phyloP scores from a whole-genome alignment of 1,140 invertebrate genomes.

The Lordiphosa collinella region DNA sequence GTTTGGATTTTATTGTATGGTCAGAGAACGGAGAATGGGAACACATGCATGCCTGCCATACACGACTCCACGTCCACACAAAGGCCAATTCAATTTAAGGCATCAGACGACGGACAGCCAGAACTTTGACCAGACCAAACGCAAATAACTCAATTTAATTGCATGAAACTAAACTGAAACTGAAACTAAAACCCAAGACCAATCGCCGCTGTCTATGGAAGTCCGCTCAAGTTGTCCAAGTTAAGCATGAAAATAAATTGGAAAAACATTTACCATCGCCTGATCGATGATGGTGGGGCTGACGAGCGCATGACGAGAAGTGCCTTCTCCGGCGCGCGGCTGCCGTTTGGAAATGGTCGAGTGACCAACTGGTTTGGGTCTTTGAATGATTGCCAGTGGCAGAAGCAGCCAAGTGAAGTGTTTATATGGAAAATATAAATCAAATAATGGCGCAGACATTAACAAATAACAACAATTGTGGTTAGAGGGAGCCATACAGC shows the following conservation, averaged over 20 bases:
- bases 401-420: conserved; percentile 31
- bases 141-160: conserved; percentile 74
- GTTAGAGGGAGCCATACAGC: background rate
- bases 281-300: conserved; percentile 31
- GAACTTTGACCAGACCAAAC: conserved; percentile 55
- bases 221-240: conserved; percentile 38
- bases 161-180: conserved; percentile 52
- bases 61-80: conserved; percentile 56
- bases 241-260: conserved; percentile 62
- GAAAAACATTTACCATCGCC: conserved; percentile 53
- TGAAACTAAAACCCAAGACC: conserved; percentile 34
- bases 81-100: conserved; percentile 75
- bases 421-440: conserved; percentile 62
- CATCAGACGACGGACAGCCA: conserved; percentile 22
- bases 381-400: conserved; percentile 42
- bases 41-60: conserved; percentile 40
- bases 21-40: conserved; percentile 30
- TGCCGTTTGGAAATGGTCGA: conserved; percentile 43
- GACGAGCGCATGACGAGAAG: conserved; percentile 36
- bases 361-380: conserved; percentile 51
- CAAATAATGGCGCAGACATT: conserved; percentile 58
- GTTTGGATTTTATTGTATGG: conserved; percentile 71
- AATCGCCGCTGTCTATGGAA: conserved; percentile 29
- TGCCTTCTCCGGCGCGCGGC: background rate
- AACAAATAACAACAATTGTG: conserved; percentile 52